These are phyloP conservation scores for Geotrupes spiniger DNA, from an alignment of 2,888 invertebrate genomes.

Conservation along the genomic window DNA sequence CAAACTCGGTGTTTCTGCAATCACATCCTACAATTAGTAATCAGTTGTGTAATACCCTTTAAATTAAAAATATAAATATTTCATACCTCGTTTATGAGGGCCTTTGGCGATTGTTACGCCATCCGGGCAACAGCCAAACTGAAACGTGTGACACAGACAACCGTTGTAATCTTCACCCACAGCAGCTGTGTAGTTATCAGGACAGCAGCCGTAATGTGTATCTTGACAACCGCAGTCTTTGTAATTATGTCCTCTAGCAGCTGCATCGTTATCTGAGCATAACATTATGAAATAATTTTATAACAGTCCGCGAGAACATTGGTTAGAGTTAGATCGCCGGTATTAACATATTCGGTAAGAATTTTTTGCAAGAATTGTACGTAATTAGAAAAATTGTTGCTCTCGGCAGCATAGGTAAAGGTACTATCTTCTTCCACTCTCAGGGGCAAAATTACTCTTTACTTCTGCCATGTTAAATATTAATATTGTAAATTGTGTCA, in stretches of 20 bases:
- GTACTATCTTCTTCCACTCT: too few species aligned
- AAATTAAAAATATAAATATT: too few species aligned
- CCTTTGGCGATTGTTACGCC: constrained; percentile 76
- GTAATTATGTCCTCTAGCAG: constrained; percentile 74
- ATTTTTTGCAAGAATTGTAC: too few species aligned
- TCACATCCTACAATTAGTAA: constrained; percentile 70
- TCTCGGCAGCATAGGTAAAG: too few species aligned
- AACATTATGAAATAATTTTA: too few species aligned
- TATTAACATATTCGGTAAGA: too few species aligned
- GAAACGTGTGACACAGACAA: constrained; percentile 80
- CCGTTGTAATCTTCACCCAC: constrained; percentile 75
- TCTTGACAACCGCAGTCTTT: constrained; percentile 82
- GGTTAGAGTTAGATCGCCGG: too few species aligned
- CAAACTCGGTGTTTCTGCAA: constrained; percentile 71
- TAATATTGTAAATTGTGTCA: too few species aligned
- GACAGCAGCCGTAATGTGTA: constrained; percentile 77
- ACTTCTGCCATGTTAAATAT: too few species aligned
- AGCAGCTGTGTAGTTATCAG: constrained; percentile 75
- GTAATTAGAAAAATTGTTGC: too few species aligned
- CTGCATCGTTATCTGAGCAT: constrained; percentile 79
- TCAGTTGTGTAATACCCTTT: constrained; percentile 22
- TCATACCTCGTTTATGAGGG: constrained; percentile 60
- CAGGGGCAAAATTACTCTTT: too few species aligned
- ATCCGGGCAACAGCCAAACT: constrained; percentile 89
- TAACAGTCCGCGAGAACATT: too few species aligned